These are phyloP conservation scores for Piprites chloris DNA, from an alignment of 2,113 vertebrate species.

Conservation along the genomic window DNA sequence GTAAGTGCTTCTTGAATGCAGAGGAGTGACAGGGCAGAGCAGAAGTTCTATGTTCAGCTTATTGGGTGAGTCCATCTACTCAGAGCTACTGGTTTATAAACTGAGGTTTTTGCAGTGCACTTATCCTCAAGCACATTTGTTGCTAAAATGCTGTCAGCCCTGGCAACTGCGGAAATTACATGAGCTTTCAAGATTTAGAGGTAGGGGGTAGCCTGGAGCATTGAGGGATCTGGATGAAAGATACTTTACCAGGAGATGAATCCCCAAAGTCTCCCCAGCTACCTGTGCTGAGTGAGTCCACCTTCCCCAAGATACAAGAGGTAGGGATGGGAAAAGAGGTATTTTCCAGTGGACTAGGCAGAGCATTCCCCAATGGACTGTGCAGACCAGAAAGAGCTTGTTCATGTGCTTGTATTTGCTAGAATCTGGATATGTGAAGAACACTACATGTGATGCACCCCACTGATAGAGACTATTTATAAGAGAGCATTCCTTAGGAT, in stretches of 20 bases:
- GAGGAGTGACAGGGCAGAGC: neutral
- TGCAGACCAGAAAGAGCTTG: neutral
- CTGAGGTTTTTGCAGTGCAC: neutral
- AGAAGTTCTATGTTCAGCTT: neutral
- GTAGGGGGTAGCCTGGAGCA: neutral
- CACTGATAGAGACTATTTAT: neutral
- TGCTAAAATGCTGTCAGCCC: neutral
- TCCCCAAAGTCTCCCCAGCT: neutral
- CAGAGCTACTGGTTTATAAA: neutral
- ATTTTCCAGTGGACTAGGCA: neutral
- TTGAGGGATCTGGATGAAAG: neutral
- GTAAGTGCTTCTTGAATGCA: neutral
- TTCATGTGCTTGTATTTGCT: neutral
- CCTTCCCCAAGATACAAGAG: neutral
- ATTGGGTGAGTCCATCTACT: neutral
- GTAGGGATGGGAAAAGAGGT: neutral
- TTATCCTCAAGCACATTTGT: neutral
- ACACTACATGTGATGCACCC: neutral
- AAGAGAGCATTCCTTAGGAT: neutral
- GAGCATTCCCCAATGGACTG: neutral
- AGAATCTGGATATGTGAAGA: neutral
- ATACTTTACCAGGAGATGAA: neutral
- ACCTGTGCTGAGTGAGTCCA: neutral
- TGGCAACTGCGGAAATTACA: conserved; percentile 21
- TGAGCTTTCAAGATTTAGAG: neutral